Percentiles rank a stretch among this genome's conserved stretches.
Conservation (phyloP, 2,797 vertebrate species). For the Zalophus californianus region DNA sequence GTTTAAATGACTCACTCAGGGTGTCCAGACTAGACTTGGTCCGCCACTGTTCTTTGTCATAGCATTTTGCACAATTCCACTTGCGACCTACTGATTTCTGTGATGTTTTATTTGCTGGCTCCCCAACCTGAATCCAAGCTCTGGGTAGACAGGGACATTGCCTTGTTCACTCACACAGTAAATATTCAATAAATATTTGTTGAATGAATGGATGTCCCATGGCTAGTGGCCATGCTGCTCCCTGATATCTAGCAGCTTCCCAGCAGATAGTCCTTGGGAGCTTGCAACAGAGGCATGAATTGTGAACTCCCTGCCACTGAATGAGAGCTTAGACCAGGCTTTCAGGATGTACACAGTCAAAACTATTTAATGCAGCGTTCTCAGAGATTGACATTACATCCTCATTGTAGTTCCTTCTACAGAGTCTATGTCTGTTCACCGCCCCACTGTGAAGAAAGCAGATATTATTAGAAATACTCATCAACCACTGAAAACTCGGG, state of each 20-base stretch:
- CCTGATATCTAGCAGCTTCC: background rate
- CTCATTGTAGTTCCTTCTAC: background rate
- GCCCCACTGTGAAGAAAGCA: background rate
- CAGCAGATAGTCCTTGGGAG: background rate
- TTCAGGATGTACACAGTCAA: too few species aligned
- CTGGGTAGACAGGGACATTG: background rate
- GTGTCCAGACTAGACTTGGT: background rate
- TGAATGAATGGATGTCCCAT: background rate
- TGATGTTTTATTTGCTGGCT: background rate
- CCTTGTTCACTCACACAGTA: background rate
- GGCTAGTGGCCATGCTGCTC: background rate
- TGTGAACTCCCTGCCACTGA: background rate
- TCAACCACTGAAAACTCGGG: background rate
- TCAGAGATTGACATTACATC: too few species aligned
- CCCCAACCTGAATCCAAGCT: background rate
- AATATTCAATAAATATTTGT: background rate
- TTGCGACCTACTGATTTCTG: background rate
- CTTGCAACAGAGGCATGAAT: accelerated
- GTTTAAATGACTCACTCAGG: background rate
- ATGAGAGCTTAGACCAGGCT: background rate
- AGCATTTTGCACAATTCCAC: background rate
- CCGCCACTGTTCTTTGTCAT: accelerated
- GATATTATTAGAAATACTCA: background rate
- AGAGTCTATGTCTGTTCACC: background rate
- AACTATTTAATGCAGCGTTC: background rate